Base-by-base conservation (phyloP, 2,113 vertebrate genomes). In the Lonchura striata region DNA sequence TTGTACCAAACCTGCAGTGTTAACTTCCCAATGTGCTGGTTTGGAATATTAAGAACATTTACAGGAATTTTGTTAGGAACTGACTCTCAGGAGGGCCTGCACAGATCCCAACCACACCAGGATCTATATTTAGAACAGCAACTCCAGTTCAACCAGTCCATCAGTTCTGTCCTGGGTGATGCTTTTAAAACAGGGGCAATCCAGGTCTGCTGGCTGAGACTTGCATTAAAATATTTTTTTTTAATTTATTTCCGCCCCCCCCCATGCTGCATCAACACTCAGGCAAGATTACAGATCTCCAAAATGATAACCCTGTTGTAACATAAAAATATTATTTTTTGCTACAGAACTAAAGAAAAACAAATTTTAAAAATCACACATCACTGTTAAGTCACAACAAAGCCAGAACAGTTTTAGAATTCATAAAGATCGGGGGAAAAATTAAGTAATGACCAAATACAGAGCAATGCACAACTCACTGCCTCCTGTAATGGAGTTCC, bases 331-430 rank as follows among this genome's bases (percentile, higher is more conserved):
- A 49, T 3, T 17, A 3, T 1, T 54, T 60, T 82, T 69, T 60
- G 7, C 16, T 52, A 56, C 19, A 13, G 27, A 76, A 37, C 30
- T 24, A 2, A 18, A 56, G 42, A 52, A 35, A 78, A 37, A 66
- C 3, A 31, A 13, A n/a, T 6, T 27, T 15, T 1, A 11, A 52
- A 41, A 15, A 19, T 2, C 11, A 9, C 4, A 9, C 10, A 7
- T 28, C 1, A 4, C 3, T 69, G 53, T n/a, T 30, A 41, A 86
- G 54, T 46, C 14, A 65, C 39, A 80, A 42, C 15, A n/a, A 86
- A 92, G 28, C 19, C 64, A 13, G 23, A 69, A 22, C 0, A 33
- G 15, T 13, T 92, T 46, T 19, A 61, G 19, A 15, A 31, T 6
- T 27, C 13, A 10, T n/a, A 54, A 78, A 50, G 46, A 64, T 14